phyloP scores from a whole-genome alignment of 2,888 invertebrate species.

The Eupsilia transversa region DNA sequence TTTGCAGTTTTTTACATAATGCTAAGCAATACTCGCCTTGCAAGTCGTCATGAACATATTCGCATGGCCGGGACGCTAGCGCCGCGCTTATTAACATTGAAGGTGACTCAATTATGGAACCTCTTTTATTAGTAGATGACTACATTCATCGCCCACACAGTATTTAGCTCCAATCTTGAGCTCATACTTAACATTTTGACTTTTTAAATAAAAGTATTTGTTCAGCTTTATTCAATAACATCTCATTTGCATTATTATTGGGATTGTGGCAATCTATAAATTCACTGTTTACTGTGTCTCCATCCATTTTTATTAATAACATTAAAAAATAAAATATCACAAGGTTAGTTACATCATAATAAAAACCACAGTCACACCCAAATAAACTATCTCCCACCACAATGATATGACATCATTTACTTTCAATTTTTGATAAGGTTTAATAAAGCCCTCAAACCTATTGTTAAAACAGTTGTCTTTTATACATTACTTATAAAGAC shows the following conservation, averaged over 20 bases:
- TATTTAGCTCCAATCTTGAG: constrained; percentile 71
- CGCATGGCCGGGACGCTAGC: constrained; percentile 62
- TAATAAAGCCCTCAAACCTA: constrained; percentile 23
- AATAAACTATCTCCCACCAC: constrained; percentile 58
- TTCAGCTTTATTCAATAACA: constrained; percentile 42
- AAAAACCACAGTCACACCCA: constrained; percentile 61
- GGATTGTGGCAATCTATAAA: constrained; percentile 16
- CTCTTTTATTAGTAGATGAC: constrained; percentile 83
- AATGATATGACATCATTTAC: constrained; percentile 62
- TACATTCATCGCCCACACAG: constrained; percentile 79
- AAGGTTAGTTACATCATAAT: constrained; percentile 59
- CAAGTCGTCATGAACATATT: constrained; percentile 63
- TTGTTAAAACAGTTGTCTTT: constrained; percentile 6
- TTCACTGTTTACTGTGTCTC: not conserved
- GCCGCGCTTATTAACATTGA: constrained; percentile 74
- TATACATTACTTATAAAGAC: not conserved
- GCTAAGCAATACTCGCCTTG: constrained; percentile 68
- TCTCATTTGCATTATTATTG: constrained; percentile 50
- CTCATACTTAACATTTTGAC: constrained; percentile 70
- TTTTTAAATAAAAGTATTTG: constrained; percentile 57
- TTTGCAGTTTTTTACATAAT: constrained; percentile 4
- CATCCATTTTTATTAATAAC: constrained; percentile 7
- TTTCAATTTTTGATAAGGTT: constrained; percentile 54
- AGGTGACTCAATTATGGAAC: constrained; percentile 80
- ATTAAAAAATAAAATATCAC: constrained; percentile 37